Base-by-base conservation (phyloP, 2,113 vertebrate species). In the Sinocyclocheilus rhinocerous region DNA sequence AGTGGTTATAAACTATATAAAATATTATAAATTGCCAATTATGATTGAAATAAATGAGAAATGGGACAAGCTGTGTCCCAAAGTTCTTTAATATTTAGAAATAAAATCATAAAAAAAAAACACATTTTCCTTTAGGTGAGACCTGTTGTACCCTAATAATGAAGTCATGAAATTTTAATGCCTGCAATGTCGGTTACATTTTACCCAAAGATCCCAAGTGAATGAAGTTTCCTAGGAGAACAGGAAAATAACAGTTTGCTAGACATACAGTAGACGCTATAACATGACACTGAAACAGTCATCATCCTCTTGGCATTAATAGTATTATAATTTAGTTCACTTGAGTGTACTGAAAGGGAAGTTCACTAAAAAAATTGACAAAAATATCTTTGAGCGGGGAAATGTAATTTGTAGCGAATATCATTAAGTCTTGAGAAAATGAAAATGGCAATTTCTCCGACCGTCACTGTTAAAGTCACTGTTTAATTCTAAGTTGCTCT, bases 391-490 rank as follows among this genome's bases (percentile, higher is more conserved):
- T 61, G 33, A 39, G 18, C 36, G 13, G 57, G 36, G 57, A 24
- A 80, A 80, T 80, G 57, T 67, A 81, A 81, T 81, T 65, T 76
- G n/a, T 81, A 13, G 59, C 4, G 39, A 81, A 81, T 65, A 65
- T 81, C 59, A 81, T 81, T 81, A 48, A 26, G 59, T 48, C 39
- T 65, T 48, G 15, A 26, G 59, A 82, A 82, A 82, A 82, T 70
- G 65, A 36, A 82, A 69, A 70, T 70, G 24, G 52, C 45, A 55
- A 15, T 52, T 82, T 52, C 80, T 70, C 24, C 24, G 15, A n/a
- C 26, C 42, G 18, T 82, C 61, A 52, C 63, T n/a, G 52, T 59
- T 61, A 59, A 79, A 42, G 77, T 61, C 20, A 20, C 76, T 45
- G 61, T 81, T 67, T 48, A 65, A 81, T 81, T 65, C 42, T 70